Conservation (phyloP, 53 echinoderm and acorn worm genomes). For the Arbacia lixula region DNA sequence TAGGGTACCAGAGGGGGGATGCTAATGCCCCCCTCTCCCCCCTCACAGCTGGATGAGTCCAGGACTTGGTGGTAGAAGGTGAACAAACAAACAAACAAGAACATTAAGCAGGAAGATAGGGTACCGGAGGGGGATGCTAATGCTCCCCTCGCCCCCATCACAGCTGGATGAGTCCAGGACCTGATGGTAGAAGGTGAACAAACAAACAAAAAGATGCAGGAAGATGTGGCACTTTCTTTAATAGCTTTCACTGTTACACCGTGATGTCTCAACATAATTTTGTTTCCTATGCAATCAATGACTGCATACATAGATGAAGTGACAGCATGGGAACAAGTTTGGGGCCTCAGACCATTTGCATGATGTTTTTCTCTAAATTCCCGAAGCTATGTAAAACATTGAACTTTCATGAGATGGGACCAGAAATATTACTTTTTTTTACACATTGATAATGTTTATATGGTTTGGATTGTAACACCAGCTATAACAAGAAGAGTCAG, state of each 20-base stretch:
- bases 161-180: conserved; percentile 80
- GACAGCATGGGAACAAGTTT: too few species aligned
- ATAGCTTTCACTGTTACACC: too few species aligned
- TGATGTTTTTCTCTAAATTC: too few species aligned
- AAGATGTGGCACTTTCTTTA: background rate
- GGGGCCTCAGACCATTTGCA: too few species aligned
- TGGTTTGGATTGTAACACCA: too few species aligned
- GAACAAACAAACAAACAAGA: background rate
- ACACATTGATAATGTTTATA: too few species aligned
- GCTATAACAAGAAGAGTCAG: background rate
- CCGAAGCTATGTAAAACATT: too few species aligned
- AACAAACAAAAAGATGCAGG: background rate
- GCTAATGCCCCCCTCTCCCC: background rate
- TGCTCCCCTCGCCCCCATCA: conserved; percentile 62
- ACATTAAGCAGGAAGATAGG: conserved; percentile 88
- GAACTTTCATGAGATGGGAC: too few species aligned
- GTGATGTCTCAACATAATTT: too few species aligned
- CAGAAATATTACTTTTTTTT: too few species aligned
- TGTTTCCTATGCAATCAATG: too few species aligned
- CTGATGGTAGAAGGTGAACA: conserved; percentile 71
- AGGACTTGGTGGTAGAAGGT: conserved; percentile 2
- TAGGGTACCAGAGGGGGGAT: background rate
- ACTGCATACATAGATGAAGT: too few species aligned
- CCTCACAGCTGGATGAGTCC: conserved; percentile 14
- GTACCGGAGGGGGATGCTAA: conserved; percentile 80